Evolutionary conservation across 2,113 vertebrate species (phyloP).

Genomic region (Caranx ignobilis): DNA sequence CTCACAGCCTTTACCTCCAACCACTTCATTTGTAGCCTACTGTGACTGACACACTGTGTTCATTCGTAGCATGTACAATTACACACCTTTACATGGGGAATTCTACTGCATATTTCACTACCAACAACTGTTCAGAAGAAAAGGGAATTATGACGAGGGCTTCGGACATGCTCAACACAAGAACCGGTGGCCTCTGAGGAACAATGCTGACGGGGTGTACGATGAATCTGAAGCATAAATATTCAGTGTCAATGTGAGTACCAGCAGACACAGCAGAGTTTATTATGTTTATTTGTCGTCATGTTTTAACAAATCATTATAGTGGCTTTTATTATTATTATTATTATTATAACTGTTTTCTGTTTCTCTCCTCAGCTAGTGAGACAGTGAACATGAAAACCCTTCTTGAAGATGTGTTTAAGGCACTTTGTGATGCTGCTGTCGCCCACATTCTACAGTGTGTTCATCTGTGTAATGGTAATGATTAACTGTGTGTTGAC

Average conservation of each 20-base stretch:
- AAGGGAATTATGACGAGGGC: constrained; percentile 84
- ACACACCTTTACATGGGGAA: constrained; percentile 78
- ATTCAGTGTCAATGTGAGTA: constrained; percentile 37
- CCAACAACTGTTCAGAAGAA: constrained; percentile 83
- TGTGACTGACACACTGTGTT: constrained; percentile 55
- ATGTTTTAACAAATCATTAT: neutral
- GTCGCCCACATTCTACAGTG: neutral
- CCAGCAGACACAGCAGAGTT: neutral
- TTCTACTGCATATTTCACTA: constrained; percentile 88
- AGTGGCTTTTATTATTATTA: no score
- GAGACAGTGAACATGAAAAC: constrained; percentile 7
- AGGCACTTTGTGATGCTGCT: neutral
- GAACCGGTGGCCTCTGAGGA: constrained; percentile 74
- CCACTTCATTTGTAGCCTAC: neutral
- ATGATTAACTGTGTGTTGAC: neutral
- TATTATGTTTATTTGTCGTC: neutral
- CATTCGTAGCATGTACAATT: constrained; percentile 80
- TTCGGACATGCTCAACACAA: constrained; percentile 84
- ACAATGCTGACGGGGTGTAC: neutral
- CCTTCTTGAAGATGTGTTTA: constrained; percentile 13
- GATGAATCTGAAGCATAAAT: constrained; percentile 61
- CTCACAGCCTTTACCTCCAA: neutral
- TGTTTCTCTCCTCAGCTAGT: constrained; percentile 50
- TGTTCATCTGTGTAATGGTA: neutral
- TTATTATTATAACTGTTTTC: neutral